Evolutionary conservation across 2,888 invertebrate species (phyloP), one percentile per base, ranked within the genome.

Genomic region (Sesia bembeciformis): DNA sequence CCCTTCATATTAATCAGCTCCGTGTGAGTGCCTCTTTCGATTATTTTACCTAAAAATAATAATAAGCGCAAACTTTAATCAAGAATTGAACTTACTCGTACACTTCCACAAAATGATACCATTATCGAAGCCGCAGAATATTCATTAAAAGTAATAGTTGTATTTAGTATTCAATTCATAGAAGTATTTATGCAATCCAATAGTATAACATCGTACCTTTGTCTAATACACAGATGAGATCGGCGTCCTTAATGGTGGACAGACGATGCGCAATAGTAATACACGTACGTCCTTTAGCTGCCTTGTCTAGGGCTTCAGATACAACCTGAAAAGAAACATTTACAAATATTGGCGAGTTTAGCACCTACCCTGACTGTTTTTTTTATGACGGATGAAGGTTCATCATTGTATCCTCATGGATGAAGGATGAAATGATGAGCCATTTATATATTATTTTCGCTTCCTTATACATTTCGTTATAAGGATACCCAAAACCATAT

Each of bases 201-300:
- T 23, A 23, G 23, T 7, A 1, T 8, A 49, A 51, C 41, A 8
- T 38, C 40, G 52, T 81, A 66, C 97, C 97, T 69, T 93, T 92
- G 61, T 95, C 93, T 40, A 97, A 81, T 4, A 97, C 97, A 66
- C 95, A 95, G 59, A 97, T 97, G 62, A 94, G 85, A 76, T 97
- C 94, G 0, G 95, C 94, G 72, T 95, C 93, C 68, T 94, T 93
- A 60, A 96, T 93, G 0, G 97, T 96, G 7, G 95, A 93, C 54
- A 97, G 90, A 23, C 97, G 92, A 84, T 97, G 97, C 4, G 97
- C 97, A 64, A 97, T 96, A 1, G 95, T 94, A 40, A 97, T 93
- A 67, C 95, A 96, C 0, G 97, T 97, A 52, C 97, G 90, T 0
- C 95, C 95, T 61, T 93, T 91, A 54, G 94, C 92, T 0, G 97